These are phyloP conservation scores for Urocyon cinereoargenteus DNA, from an alignment of 2,797 vertebrate species.

Conservation along the genomic window DNA sequence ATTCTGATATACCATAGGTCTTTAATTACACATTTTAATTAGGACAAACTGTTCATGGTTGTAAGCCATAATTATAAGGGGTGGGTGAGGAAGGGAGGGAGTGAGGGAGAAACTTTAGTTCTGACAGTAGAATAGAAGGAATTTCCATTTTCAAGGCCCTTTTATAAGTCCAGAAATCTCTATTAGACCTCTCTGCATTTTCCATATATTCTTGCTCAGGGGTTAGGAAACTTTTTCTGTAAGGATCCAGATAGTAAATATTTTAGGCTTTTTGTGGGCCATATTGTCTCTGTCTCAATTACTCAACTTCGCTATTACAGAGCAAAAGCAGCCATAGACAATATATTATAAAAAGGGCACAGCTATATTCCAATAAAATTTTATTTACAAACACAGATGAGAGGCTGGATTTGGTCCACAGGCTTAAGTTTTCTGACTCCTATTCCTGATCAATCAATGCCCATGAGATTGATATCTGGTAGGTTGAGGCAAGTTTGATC, in stretches of 20 bases:
- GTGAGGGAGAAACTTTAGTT: neutral
- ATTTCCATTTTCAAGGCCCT: neutral
- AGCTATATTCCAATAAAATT: neutral
- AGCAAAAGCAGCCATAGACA: neutral
- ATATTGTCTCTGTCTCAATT: neutral
- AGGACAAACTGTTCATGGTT: neutral
- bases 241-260: neutral
- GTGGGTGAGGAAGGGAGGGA: neutral
- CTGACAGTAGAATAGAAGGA: neutral
- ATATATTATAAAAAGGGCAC: neutral
- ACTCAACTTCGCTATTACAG: neutral
- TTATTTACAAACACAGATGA: neutral
- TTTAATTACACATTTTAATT: constrained; percentile 31
- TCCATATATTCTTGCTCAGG: neutral
- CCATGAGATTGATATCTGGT: neutral
- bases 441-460: neutral
- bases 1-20: neutral
- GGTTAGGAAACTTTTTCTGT: neutral
- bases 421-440: neutral
- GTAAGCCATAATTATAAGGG: neutral
- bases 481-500: neutral
- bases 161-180: neutral
- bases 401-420: neutral
- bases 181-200: neutral
- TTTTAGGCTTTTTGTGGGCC: neutral